phyloP scores from a whole-genome alignment of 2,113 vertebrate genomes.

The Pipra filicauda region DNA sequence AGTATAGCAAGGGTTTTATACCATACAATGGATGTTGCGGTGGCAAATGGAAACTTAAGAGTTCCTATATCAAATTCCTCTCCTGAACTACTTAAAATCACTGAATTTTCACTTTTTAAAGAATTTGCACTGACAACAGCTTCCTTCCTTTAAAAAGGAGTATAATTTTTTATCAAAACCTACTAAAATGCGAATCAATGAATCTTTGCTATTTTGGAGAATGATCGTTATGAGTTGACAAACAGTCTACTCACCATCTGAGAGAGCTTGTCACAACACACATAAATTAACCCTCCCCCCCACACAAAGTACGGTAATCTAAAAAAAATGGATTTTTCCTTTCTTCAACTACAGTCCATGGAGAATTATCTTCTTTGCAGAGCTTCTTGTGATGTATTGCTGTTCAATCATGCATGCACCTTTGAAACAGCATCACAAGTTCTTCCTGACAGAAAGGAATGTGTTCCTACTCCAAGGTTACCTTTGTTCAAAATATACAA shows the following conservation, averaged over 20 bases:
- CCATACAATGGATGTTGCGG: background rate
- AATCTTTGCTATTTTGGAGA: conserved; percentile 39
- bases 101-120: background rate
- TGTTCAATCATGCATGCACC: conserved; percentile 67
- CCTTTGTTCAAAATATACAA: conserved; percentile 69
- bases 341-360: conserved; percentile 24
- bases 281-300: conserved; percentile 39
- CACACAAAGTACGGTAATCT: background rate
- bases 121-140: background rate
- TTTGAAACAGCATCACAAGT: conserved; percentile 67
- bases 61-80: background rate
- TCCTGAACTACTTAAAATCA: background rate
- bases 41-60: background rate
- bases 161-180: background rate
- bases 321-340: conserved; percentile 29
- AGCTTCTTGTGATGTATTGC: conserved; percentile 60
- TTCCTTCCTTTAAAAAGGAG: background rate
- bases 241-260: conserved; percentile 49
- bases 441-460: conserved; percentile 68
- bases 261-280: conserved; percentile 57
- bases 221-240: conserved; percentile 44
- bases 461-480: conserved; percentile 64
- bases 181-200: conserved; percentile 11
- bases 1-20: background rate
- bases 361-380: conserved; percentile 61